These are phyloP conservation scores for Drosophila bunnanda DNA, from an alignment of 2,888 invertebrate species.

Conservation along the genomic window DNA sequence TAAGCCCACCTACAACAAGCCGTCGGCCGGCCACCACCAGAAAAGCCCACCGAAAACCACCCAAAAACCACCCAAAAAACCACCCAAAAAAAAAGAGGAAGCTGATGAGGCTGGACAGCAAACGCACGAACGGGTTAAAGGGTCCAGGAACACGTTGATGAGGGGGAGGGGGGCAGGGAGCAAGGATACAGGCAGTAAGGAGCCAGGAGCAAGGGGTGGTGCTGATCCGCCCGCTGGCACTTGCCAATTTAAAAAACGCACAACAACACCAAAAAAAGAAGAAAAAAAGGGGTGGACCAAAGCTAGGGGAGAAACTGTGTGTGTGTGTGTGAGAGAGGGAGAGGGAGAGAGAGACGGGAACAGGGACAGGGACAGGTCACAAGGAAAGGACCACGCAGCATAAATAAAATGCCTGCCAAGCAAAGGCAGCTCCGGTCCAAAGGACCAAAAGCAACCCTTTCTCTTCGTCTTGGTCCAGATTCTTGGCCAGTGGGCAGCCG, in stretches of 20 bases:
- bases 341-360: neutral
- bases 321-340: neutral
- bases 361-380: conserved; percentile 20
- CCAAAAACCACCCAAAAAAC: conserved; percentile 30
- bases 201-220: conserved; percentile 11
- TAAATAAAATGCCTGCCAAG: conserved; percentile 80
- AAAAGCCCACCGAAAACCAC: conserved; percentile 7
- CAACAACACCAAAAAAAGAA: conserved; percentile 39
- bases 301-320: neutral
- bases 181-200: too few relatives aligned
- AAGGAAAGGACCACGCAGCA: conserved; percentile 78
- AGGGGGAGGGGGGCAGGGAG: neutral
- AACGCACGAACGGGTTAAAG: conserved; percentile 78
- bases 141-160: conserved; percentile 43
- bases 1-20: conserved; percentile 75
- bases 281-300: conserved; percentile 8
- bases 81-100: conserved; percentile 48
- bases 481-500: conserved; percentile 46
- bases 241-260: conserved; percentile 79
- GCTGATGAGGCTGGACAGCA: conserved; percentile 71
- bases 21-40: conserved; percentile 43
- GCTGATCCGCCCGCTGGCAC: conserved; percentile 79
- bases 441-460: conserved; percentile 64
- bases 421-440: conserved; percentile 58
- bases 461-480: conserved; percentile 12